Evolutionary conservation across 2,888 invertebrate genomes (phyloP), one percentile per base, ranked within the genome.

Genomic region (Agonopterix arenella): DNA sequence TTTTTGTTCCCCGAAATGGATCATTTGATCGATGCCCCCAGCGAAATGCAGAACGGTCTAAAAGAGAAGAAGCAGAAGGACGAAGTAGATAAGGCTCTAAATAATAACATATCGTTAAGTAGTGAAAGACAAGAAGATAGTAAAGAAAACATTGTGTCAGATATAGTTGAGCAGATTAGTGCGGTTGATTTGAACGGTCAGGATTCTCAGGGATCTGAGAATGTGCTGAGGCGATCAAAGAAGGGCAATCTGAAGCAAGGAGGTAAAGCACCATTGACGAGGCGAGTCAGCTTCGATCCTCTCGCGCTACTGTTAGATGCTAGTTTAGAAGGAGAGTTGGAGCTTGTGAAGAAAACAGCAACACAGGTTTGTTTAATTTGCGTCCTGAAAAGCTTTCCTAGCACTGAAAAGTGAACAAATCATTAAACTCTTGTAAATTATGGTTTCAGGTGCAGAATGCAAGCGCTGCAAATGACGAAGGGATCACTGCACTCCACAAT

Each of bases 401-500:
- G 28, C 28, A 7, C 28, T 28, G 28, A 7, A 28, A 8, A 43
- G 11, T 43, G 13, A 43, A 43, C 8, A 11, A 43, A 13, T 11
- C 8, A 13, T 0, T 43, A 43, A 13, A 8, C 16, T 8, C 13
- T 44, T 28, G 5, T 28, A 28, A 28, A 28, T 28, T 28, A 40
- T 42, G n/a, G 18, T 70, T 76, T 11, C 70, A 93, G 92, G 95
- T 98, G 59, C 92, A 96, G 61, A 97, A 99, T 90, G 97, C 98
- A 41, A 98, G 98, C 80, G 97, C 97, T 50, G 97, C 98, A 52
- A 99, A 99, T 79, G 99, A 99, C 81, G 99, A 99, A 85, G 99
- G 99, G 49, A 99, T 99, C 72, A 99, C 99, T 1, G 99, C 99
- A 42, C 91, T 99, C 53, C 99, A 99, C 89, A 99, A 99, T 84